A percentile compares a stretch with the other conserved stretches of the same genome.
phyloP scores from a whole-genome alignment of 2,797 vertebrate genomes.

The Furcifer pardalis region DNA sequence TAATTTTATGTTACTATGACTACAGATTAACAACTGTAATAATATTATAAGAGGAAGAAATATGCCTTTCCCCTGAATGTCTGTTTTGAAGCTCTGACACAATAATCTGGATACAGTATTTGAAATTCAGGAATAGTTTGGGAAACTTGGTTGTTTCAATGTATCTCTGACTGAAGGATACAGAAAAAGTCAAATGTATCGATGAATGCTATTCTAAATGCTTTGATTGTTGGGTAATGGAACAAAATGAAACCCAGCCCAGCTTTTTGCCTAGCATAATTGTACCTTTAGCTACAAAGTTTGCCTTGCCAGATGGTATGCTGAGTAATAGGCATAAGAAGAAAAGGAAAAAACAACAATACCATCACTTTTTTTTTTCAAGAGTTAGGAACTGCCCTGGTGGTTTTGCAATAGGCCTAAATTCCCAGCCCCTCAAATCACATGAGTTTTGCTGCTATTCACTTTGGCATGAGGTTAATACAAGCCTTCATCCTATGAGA shows the following conservation, averaged over 20 bases:
- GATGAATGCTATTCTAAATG: not conserved
- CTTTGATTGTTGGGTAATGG: not conserved
- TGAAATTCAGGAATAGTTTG: not conserved
- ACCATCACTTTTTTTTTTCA: constrained; percentile 32
- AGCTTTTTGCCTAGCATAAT: constrained; percentile 31
- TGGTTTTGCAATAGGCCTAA: constrained; percentile 31
- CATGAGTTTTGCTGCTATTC: constrained; percentile 30
- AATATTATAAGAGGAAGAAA: not conserved
- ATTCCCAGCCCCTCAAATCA: constrained; percentile 20
- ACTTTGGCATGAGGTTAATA: constrained; percentile 6
- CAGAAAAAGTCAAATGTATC: not conserved
- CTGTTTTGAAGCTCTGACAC: not conserved
- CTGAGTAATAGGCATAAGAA: constrained; percentile 29
- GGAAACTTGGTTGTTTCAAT: not conserved
- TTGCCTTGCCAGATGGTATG: not conserved
- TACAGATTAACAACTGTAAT: not conserved
- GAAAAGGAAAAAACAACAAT: constrained; percentile 33
- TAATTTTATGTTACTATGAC: not conserved
- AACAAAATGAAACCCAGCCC: constrained; percentile 25
- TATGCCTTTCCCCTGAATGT: not conserved
- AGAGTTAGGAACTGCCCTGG: constrained; percentile 20
- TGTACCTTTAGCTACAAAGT: constrained; percentile 28
- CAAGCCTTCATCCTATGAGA: constrained; percentile 19
- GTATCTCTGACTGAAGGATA: not conserved
- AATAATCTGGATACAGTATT: not conserved